These are phyloP conservation scores for Coelinius sp. DNA, from an alignment of 2,888 invertebrate species.

Conservation along the genomic window DNA sequence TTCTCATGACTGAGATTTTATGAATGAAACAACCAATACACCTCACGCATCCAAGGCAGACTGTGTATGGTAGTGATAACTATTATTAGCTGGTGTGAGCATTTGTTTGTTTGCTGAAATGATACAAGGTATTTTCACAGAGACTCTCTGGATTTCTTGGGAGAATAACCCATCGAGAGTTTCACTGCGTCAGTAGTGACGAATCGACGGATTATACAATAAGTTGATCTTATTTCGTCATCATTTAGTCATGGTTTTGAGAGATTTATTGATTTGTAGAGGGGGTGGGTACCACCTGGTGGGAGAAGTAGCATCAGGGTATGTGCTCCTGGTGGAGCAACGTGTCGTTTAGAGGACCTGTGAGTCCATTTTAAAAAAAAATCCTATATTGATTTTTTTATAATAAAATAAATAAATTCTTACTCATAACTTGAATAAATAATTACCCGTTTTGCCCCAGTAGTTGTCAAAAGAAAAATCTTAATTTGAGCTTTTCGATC, in stretches of 20 bases:
- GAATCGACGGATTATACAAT: neutral
- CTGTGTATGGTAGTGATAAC: neutral
- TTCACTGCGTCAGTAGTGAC: neutral
- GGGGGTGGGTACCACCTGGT: conserved; percentile 34
- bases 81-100: conserved; percentile 4
- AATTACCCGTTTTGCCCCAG: too few relatives aligned
- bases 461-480: too few relatives aligned
- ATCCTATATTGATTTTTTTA: too few relatives aligned
- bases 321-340: conserved; percentile 53
- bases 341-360: conserved; percentile 43
- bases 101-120: conserved; percentile 14
- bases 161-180: neutral
- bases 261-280: conserved; percentile 34
- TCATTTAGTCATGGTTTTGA: neutral
- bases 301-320: conserved; percentile 32
- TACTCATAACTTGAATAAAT: neutral
- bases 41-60: neutral
- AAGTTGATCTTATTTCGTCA: neutral
- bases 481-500: neutral
- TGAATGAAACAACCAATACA: neutral
- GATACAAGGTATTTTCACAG: neutral
- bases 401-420: too few relatives aligned
- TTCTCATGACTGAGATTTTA: too few relatives aligned
- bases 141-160: neutral
- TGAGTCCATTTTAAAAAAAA: conserved; percentile 49